Evolutionary conservation across 2,888 invertebrate species (phyloP).

Genomic region (Cataglyphis rosenhaueri): DNA sequence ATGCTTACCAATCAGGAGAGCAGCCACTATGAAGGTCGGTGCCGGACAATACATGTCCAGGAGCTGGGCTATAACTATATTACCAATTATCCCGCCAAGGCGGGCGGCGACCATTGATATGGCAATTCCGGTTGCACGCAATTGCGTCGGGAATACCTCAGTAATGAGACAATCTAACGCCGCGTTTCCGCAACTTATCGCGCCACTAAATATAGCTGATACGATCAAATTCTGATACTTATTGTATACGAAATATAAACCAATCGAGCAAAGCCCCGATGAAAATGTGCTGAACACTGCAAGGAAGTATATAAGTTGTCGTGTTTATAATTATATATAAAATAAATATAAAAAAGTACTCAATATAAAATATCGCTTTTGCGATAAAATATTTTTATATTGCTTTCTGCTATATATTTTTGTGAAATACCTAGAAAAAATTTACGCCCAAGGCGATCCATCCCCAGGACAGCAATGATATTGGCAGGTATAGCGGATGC

Average conservation of each 20-base stretch:
- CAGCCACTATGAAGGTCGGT: constrained; percentile 96
- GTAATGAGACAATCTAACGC: constrained; percentile 96
- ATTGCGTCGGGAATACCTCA: constrained; percentile 96
- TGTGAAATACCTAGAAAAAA: constrained; percentile 90
- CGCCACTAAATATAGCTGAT: constrained; percentile 94
- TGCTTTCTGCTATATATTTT: not conserved
- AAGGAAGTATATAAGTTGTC: constrained; percentile 78
- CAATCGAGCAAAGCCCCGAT: constrained; percentile 93
- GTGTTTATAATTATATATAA: not conserved
- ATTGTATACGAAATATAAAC: constrained; percentile 94
- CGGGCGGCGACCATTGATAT: constrained; percentile 96
- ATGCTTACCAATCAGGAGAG: constrained; percentile 89
- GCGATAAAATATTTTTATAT: constrained; percentile 51
- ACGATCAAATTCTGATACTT: constrained; percentile 94
- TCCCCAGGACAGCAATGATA: constrained; percentile 92
- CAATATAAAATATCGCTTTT: not conserved
- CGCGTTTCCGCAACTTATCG: constrained; percentile 95
- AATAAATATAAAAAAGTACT: not conserved
- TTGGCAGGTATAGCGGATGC: constrained; percentile 95
- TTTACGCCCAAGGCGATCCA: constrained; percentile 95
- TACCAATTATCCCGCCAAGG: constrained; percentile 95
- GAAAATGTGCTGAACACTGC: constrained; percentile 94
- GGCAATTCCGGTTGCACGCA: constrained; percentile 96
- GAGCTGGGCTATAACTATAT: constrained; percentile 95
- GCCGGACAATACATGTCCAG: constrained; percentile 96